Conservation (phyloP, 2,888 invertebrate genomes). For the Ptilodon capucinus region DNA sequence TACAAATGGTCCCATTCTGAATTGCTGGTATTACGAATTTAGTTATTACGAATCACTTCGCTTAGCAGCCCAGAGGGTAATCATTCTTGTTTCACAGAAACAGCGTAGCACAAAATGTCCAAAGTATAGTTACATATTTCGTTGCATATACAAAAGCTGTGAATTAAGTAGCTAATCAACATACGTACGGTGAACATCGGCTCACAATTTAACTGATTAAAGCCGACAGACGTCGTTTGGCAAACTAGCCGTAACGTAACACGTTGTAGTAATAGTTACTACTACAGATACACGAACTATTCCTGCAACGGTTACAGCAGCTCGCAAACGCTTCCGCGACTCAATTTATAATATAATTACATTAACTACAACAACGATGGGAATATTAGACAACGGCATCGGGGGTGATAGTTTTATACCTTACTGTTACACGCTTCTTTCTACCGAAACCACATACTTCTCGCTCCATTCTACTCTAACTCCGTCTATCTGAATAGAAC, state of each 20-base stretch:
- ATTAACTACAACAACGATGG: constrained; percentile 43
- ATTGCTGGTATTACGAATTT: no score
- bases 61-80: constrained; percentile 13
- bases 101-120: constrained; percentile 30
- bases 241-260: neutral
- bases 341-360: constrained; percentile 3
- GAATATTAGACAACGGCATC: constrained; percentile 21
- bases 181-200: constrained; percentile 35
- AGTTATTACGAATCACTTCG: constrained; percentile 5
- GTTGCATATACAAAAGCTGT: constrained; percentile 66
- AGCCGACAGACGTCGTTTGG: neutral
- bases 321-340: neutral
- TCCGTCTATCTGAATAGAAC: constrained; percentile 9
- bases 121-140: constrained; percentile 50
- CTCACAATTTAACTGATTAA: constrained; percentile 6
- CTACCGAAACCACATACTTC: constrained; percentile 24
- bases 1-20: neutral
- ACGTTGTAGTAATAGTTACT: neutral
- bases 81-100: constrained; percentile 48
- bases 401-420: constrained; percentile 20
- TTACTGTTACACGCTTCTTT: constrained; percentile 16
- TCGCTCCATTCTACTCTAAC: constrained; percentile 19
- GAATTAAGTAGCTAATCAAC: constrained; percentile 40
- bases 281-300: no score
- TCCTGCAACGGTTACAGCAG: neutral